Evolutionary conservation across 37 sponge, comb jelly and placozoan species (phyloP), one percentile per base, ranked within the genome.

Genomic region (Beroe forskalii): DNA sequence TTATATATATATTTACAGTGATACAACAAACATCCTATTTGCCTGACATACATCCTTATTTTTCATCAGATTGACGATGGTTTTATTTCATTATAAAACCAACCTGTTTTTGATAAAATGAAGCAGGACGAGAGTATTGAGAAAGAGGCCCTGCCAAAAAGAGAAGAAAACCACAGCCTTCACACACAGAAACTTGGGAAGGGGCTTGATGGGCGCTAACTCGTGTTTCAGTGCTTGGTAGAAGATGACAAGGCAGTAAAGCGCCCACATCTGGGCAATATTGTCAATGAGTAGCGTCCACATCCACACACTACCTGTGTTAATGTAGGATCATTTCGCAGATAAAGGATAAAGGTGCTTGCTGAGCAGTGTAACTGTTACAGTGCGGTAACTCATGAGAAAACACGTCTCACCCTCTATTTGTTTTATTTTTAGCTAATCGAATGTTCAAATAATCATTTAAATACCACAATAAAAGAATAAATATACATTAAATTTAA

Each of bases 151-250:
- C 93, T 76, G 94, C 97, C 97, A 97, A 86, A 97, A 97, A 0
- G 94, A 62, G 90, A 93, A 92, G 93, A 97, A 95, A 61, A 97
- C 89, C 19, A 97, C 94, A 28, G 94, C 93, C 86, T 97, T 97
- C 55, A 97, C 93, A 1, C 93, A 91, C 19, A 93, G 80, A 83
- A 97, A 97, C 90, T 97, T 97, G 66, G 92, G 63, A 12, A 97
- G 27, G 19, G 97, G 97, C 12, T 95, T 83, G 25, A 97, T 92
- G 0, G 95, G 94, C 40, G 92, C 91, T 17, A 97, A 91, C 30
- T 94, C 92, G 28, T 95, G 72, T 64, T 75, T 61, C 0, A 91
- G 93, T 0, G 94, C 94, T 41, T 95, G 93, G 91, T 95, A 97
- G 95, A 97, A 95, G 89, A 93, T 91, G 40, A 94, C 36, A 23